Percentiles rank a stretch among this genome's conserved stretches.
Evolutionary conservation across 2,113 vertebrate genomes (phyloP).

Genomic region (Gavia stellata): DNA sequence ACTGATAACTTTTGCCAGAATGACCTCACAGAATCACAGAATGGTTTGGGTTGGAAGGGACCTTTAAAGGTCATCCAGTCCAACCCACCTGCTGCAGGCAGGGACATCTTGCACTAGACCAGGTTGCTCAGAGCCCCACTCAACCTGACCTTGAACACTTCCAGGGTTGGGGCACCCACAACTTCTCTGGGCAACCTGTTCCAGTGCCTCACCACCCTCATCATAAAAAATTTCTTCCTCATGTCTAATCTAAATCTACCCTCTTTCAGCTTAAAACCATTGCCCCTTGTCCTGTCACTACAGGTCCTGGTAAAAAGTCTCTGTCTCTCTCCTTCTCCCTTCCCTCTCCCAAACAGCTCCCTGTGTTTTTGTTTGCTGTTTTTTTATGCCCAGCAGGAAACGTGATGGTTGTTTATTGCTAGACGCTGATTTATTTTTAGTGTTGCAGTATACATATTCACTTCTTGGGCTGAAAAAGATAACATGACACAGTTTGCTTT

Average conservation of each 20-base stretch:
- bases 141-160: not conserved
- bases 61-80: not conserved
- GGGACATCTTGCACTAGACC: not conserved
- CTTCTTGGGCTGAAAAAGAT: not conserved
- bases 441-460: not conserved
- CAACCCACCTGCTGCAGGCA: not conserved
- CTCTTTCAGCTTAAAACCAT: not conserved
- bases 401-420: not conserved
- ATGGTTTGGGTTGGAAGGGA: not conserved
- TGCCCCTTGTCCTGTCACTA: not conserved
- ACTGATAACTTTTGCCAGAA: not conserved
- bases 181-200: not conserved
- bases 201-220: not conserved
- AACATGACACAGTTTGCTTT: not conserved
- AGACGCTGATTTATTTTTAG: not conserved
- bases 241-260: not conserved
- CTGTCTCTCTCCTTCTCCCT: not conserved
- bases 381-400: not conserved
- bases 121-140: fast-evolving
- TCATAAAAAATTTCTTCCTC: not conserved
- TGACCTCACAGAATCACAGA: not conserved
- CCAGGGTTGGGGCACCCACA: not conserved
- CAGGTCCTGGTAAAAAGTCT: not conserved
- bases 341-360: not conserved
- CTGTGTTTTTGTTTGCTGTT: not conserved